Evolutionary conservation across 1,140 invertebrate genomes (phyloP), one percentile per base, ranked within the genome.

Genomic region (Drosophila tropicalis): DNA sequence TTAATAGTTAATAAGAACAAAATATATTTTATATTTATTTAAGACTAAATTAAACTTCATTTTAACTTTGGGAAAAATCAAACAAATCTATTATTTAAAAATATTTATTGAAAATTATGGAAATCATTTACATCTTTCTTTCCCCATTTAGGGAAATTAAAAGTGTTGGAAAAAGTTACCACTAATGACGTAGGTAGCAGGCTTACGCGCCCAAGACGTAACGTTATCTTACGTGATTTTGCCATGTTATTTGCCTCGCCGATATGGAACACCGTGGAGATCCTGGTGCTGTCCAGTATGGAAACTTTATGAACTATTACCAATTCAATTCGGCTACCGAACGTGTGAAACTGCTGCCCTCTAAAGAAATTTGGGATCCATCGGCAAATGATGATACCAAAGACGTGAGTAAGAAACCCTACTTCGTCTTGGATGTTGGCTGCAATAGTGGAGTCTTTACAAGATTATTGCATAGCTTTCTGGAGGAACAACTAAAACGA

Each of bases 231-330:
- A 22, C 44, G 44, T 12, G 17, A 7, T 3, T 12, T 22, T 1
- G 10, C 2, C 36, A 3, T 36, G 9, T 39, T 39, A 5, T 13
- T 39, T 12, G 12, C 12, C 12, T 51, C 17, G 15, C 15, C 6
- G 25, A 58, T 6, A 39, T 76, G 51, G 15, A 69, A 34, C 67
- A 66, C 15, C 87, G 86, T 34, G 71, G 72, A 40, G 94, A 97
- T 92, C 96, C 96, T 39, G 96, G 96, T 4, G 95, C 96, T 44
- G 95, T 95, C 5, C 94, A 94, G 84, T 94, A 93, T 93, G 96
- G 96, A 70, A 97, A 97, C 92, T 97, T 97, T 81, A 96, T 96
- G 68, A 97, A 97, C 93, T 97, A 97, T 89, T 97, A 97, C 91
- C 92, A 95, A 81, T 97, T 97, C 91, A 95, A 97, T 92, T 94